A percentile compares a stretch with the other conserved stretches of the same genome.
Conservation (phyloP, 2,113 vertebrate species). For the Carlito syrichta region DNA sequence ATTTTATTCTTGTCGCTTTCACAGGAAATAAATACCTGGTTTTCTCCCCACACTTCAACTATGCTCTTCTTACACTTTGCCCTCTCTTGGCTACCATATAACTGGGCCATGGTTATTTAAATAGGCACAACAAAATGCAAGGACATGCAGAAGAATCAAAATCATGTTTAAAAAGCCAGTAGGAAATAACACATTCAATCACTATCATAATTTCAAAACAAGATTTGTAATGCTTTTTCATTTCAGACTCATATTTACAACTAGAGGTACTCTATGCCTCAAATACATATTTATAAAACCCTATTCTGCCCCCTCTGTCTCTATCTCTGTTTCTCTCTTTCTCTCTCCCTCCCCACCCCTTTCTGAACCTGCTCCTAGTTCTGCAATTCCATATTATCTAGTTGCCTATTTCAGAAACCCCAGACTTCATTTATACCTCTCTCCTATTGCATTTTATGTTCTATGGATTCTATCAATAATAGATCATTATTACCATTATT, state of each 20-base stretch:
- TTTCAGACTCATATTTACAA: slow-evolving; percentile 20
- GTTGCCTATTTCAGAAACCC: background rate
- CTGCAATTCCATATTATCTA: background rate
- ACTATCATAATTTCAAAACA: slow-evolving; percentile 19
- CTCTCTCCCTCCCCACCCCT: background rate
- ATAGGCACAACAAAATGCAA: background rate
- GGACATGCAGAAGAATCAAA: background rate
- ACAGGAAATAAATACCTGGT: background rate
- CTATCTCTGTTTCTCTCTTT: no score
- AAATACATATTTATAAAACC: background rate
- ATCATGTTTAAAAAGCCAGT: background rate
- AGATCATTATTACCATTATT: background rate
- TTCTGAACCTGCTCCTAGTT: background rate
- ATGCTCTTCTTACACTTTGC: background rate
- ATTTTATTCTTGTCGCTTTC: background rate
- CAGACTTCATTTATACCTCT: background rate
- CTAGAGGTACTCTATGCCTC: background rate
- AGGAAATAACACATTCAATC: background rate
- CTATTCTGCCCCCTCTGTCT: no score
- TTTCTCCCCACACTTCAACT: background rate
- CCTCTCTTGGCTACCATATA: background rate
- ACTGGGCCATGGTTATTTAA: background rate
- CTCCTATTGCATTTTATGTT: background rate
- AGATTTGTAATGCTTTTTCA: background rate
- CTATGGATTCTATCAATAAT: background rate